Conservation (phyloP, 92 coral and sea anemone genomes). For the Phymanthus crucifer region DNA sequence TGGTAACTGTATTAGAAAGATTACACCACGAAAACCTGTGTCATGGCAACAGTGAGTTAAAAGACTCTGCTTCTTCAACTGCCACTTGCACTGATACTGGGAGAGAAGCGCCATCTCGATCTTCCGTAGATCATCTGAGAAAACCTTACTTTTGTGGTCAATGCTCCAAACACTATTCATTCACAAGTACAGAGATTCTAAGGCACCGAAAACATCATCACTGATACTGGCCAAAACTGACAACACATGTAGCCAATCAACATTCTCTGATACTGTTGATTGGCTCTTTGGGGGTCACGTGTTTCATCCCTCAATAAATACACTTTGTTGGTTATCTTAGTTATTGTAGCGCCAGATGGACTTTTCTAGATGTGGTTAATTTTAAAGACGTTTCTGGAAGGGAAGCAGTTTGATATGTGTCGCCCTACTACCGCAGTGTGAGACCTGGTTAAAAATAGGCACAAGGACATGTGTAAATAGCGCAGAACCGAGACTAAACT, state of each 20-base stretch:
- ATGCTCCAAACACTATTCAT: conserved; percentile 68
- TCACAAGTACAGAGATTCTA: conserved; percentile 88
- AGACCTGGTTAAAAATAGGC: background rate
- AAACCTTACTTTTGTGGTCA: conserved; percentile 66
- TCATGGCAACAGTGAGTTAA: conserved; percentile 22
- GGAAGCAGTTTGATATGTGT: background rate
- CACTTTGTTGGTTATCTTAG: background rate
- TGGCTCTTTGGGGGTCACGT: too few species aligned
- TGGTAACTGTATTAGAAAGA: conserved; percentile 91
- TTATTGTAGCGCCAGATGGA: background rate
- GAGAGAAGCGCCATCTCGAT: background rate
- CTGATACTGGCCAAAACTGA: background rate
- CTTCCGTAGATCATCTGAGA: conserved; percentile 58
- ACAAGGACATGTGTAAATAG: background rate
- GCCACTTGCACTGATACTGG: background rate
- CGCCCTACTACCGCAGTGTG: background rate
- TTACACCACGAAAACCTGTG: conserved; percentile 82
- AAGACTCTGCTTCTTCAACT: conserved; percentile 7
- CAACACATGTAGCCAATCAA: background rate
- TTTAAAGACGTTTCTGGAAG: background rate
- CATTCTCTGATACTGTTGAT: too few species aligned
- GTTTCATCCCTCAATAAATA: too few species aligned
- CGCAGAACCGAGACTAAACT: background rate
- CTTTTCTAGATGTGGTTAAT: background rate
- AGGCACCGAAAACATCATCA: conserved; percentile 79